phyloP scores from a whole-genome alignment of 23 tunicate genomes.

The Phallusia fumigata region DNA sequence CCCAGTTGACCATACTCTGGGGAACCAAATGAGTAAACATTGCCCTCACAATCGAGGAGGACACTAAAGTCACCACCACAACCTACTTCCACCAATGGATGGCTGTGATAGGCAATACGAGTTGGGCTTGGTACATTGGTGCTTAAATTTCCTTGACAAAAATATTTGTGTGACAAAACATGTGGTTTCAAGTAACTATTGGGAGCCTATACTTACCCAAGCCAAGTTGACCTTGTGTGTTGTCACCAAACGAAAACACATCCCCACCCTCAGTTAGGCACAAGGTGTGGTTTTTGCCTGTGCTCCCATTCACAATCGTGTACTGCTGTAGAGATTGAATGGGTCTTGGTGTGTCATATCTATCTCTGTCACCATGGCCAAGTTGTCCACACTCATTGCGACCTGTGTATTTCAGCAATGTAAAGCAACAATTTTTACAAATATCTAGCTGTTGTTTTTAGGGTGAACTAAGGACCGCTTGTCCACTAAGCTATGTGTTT shows the following conservation, averaged over 20 bases:
- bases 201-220: conserved; percentile 37
- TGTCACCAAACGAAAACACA: conserved; percentile 87
- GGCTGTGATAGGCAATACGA: conserved; percentile 35
- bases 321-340: conserved; percentile 61
- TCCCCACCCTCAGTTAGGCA: conserved; percentile 78
- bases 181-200: too few species aligned
- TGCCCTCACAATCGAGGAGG: conserved; percentile 80
- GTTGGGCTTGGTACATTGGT: conserved; percentile 83
- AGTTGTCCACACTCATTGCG: conserved; percentile 88
- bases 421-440: too few species aligned
- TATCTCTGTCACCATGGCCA: conserved; percentile 83
- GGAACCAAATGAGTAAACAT: conserved; percentile 81
- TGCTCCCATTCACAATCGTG: conserved; percentile 64
- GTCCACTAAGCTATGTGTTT: too few species aligned
- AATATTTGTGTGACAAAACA: too few species aligned
- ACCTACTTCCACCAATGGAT: conserved; percentile 65
- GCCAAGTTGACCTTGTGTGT: conserved; percentile 87
- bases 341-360: conserved; percentile 80
- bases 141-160: conserved; percentile 70
- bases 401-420: conserved; percentile 27
- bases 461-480: too few species aligned
- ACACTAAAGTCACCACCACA: conserved; percentile 88
- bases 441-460: too few species aligned
- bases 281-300: conserved; percentile 79
- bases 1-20: conserved; percentile 97